Evolutionary conservation across 2,797 vertebrate genomes (phyloP), one percentile per base, ranked within the genome.

Genomic region (Tragelaphus oryx): DNA sequence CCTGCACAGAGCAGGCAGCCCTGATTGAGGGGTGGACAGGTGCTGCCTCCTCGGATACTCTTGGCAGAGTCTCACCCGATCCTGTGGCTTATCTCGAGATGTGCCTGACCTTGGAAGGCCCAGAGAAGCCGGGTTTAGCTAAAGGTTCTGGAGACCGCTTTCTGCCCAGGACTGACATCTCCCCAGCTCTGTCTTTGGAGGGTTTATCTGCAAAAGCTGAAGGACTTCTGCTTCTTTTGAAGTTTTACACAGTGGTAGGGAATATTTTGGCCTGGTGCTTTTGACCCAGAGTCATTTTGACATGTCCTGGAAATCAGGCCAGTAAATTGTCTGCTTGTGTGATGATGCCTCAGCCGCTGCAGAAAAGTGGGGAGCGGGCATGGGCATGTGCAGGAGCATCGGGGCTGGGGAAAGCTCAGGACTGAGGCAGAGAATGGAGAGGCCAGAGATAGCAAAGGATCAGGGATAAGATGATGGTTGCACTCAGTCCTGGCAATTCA

Each of bases 21-120:
- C 79, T 59, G 79, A 83, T 83, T 20, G 57, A 93, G 91, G 85
- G 68, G 57, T 55, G 0, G 94, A 93, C 95, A 96, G 97, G 95
- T 96, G 97, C 96, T 91, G 94, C 96, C 88, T 86, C 95, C 95
- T 89, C 79, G 71, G 89, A 83, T 84, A 78, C 30, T 71, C 85
- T 94, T 94, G 97, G 94, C 96, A 95, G 93, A 87, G 22, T 55
- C 94, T 84, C 48, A 20, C 33, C 86, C 68, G 80, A 78, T 78
- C 96, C 91, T 65, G 78, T n/a, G 10, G 94, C 90, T 94, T 10
- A 18, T 74, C 92, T 65, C 14, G 12, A 68, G 91, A 90, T 91
- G 89, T 52, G 0, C 4, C 2, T 96, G 95, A 95, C 97, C 96
- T 95, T 96, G 96, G 89, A 76, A 54, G 89, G 88, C 50, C 89